phyloP scores from a whole-genome alignment of 2,888 invertebrate genomes.

The Mamestra brassicae region DNA sequence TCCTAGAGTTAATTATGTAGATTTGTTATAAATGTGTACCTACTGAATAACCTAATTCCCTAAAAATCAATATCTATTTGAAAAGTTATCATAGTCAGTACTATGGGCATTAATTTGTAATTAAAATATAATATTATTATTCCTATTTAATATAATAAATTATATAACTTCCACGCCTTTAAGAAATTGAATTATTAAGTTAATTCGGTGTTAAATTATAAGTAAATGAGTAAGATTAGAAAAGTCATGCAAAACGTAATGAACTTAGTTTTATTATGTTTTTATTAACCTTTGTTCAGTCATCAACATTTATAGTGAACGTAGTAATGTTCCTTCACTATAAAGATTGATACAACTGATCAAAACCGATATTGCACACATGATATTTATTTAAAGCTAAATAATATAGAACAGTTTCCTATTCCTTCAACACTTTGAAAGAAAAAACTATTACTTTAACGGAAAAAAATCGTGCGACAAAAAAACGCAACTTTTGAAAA shows the following conservation, averaged over 20 bases:
- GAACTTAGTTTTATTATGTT: slow-evolving; percentile 52
- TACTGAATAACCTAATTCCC: too few species aligned
- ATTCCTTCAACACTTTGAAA: neutral
- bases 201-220: neutral
- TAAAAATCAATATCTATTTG: too few species aligned
- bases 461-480: neutral
- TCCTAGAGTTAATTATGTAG: too few species aligned
- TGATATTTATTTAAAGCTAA: slow-evolving; percentile 24
- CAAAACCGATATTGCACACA: slow-evolving; percentile 37
- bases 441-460: neutral
- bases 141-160: neutral
- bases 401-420: too few species aligned
- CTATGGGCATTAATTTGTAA: neutral
- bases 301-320: slow-evolving; percentile 52
- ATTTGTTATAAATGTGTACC: too few species aligned
- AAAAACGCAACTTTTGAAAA: slow-evolving; percentile 10
- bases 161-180: neutral
- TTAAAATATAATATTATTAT: neutral
- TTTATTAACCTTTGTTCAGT: slow-evolving; percentile 49
- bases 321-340: slow-evolving; percentile 28
- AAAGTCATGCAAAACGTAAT: slow-evolving; percentile 53
- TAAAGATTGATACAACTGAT: slow-evolving; percentile 39
- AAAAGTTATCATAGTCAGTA: neutral
- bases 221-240: slow-evolving; percentile 42
- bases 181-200: slow-evolving; percentile 15